phyloP scores from a whole-genome alignment of 2,888 invertebrate species.

The Craniophora ligustri region DNA sequence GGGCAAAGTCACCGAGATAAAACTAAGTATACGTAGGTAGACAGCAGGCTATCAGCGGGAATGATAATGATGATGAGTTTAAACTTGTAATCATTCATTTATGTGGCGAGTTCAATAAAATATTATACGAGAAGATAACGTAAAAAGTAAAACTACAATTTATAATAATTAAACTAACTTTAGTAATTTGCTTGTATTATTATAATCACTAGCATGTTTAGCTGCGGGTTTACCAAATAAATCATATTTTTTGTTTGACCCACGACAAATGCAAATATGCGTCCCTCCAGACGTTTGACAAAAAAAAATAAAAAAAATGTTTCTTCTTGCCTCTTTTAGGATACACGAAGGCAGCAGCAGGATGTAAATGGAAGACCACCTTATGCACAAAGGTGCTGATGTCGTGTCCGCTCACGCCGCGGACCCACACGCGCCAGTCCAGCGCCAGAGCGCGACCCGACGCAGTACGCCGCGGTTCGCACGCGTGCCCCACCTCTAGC shows the following conservation, averaged over 20 bases:
- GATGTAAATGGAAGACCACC: conserved; percentile 82
- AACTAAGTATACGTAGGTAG: conserved; percentile 58
- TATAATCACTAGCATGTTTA: too few relatives aligned
- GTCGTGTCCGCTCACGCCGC: conserved; percentile 78
- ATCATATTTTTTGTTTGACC: too few relatives aligned
- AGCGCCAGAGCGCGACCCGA: conserved; percentile 78
- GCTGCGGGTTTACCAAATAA: too few relatives aligned
- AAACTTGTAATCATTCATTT: conserved; percentile 54
- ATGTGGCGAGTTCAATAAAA: conserved; percentile 21
- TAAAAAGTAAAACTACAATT: background rate
- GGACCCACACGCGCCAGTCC: conserved; percentile 85
- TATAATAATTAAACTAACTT: background rate
- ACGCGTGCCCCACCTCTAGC: conserved; percentile 85
- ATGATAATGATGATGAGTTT: conserved; percentile 73
- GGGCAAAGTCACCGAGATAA: conserved; percentile 66
- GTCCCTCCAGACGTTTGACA: too few relatives aligned
- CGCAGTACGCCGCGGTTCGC: conserved; percentile 79
- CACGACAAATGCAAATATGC: too few relatives aligned
- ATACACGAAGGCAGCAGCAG: conserved; percentile 81
- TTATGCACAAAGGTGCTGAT: conserved; percentile 85
- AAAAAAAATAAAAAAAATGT: background rate
- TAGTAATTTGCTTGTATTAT: too few relatives aligned
- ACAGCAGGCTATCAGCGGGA: conserved; percentile 68
- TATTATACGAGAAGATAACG: background rate
- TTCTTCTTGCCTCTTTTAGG: conserved; percentile 77